A percentile compares a stretch with the other conserved stretches of the same genome.
Conservation (phyloP, 2,888 invertebrate species). For the Cyaniris semiargus region DNA sequence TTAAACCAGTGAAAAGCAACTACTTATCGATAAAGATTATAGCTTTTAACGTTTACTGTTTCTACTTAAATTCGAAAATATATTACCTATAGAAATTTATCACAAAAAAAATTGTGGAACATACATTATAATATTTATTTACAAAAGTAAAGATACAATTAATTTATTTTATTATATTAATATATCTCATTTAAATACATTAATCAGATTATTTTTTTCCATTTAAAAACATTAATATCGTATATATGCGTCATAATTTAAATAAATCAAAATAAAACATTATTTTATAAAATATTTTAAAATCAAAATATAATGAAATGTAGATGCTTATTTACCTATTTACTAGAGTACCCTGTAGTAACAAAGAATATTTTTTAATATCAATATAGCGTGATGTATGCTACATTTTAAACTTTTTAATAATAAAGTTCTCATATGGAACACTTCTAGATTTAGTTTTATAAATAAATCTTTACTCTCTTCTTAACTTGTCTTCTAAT, state of each 20-base stretch:
- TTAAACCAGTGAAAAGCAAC: background rate
- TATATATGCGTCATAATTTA: background rate
- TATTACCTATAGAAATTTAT: background rate
- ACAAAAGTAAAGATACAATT: background rate
- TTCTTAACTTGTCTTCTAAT: background rate
- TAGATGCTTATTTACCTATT: constrained; percentile 4
- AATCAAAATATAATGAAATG: background rate
- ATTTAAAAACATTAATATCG: background rate
- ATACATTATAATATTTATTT: background rate
- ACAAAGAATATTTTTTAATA: background rate
- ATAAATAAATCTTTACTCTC: constrained; percentile 6
- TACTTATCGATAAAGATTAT: background rate
- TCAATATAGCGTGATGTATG: background rate
- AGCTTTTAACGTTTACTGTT: background rate
- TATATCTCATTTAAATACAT: background rate
- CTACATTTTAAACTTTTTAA: background rate
- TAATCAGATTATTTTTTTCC: background rate
- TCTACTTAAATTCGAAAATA: background rate
- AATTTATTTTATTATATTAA: constrained; percentile 15
- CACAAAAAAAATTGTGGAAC: background rate
- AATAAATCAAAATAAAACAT: background rate
- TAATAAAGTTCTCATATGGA: background rate
- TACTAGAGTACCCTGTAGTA: background rate
- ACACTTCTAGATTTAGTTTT: background rate
- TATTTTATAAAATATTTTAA: constrained; percentile 6